phyloP scores from a whole-genome alignment of 2,888 invertebrate species.

The Drosophila kokeensis region DNA sequence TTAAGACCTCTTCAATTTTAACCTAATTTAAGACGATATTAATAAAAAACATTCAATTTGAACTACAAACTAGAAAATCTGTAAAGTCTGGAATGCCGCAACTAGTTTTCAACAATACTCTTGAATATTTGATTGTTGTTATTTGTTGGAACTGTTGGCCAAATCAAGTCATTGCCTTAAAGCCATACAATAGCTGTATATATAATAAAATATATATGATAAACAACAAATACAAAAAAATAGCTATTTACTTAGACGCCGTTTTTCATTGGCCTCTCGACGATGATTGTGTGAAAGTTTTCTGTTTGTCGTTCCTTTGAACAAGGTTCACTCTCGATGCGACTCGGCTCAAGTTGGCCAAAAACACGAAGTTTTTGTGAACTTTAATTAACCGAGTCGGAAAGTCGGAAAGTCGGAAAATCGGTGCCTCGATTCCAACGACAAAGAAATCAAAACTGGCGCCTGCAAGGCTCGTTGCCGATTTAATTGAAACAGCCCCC shows the following conservation, averaged over 20 bases:
- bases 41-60: background rate
- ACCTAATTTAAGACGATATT: background rate
- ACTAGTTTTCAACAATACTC: background rate
- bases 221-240: background rate
- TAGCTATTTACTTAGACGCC: background rate
- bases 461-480: constrained; percentile 17
- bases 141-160: background rate
- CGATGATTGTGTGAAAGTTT: background rate
- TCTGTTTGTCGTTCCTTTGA: constrained; percentile 18
- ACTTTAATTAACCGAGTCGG: constrained; percentile 50
- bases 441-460: constrained; percentile 46
- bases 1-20: background rate
- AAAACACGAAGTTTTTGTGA: constrained; percentile 39
- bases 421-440: too few species aligned
- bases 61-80: too few species aligned
- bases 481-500: constrained; percentile 51
- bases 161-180: background rate
- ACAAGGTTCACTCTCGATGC: background rate
- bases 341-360: constrained; percentile 23
- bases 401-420: background rate
- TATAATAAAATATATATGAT: background rate
- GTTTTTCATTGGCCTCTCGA: background rate
- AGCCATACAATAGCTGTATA: background rate
- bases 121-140: background rate
- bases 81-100: background rate